These are phyloP conservation scores for Cliona cf. orientalis DNA, from an alignment of 37 sponge, comb jelly and placozoan species.

Conservation along the genomic window DNA sequence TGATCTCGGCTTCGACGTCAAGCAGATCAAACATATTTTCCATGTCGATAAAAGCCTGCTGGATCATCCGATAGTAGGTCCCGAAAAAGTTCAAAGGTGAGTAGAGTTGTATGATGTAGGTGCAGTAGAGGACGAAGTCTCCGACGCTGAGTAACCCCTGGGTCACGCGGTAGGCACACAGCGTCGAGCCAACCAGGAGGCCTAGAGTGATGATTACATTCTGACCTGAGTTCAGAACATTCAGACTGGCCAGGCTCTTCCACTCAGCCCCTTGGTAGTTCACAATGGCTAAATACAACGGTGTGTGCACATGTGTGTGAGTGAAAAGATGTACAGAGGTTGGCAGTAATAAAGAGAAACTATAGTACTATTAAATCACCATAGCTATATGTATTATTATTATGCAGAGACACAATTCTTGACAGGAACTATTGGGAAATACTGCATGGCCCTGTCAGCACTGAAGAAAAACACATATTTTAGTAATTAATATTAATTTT, in stretches of 20 bases:
- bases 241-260: constrained; percentile 78
- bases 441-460: no score
- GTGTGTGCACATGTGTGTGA: neutral
- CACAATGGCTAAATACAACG: constrained; percentile 40
- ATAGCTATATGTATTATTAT: neutral
- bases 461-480: no score
- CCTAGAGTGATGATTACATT: constrained; percentile 86
- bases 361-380: neutral
- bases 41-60: constrained; percentile 98
- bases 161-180: constrained; percentile 90
- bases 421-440: no score
- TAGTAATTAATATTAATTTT: no score
- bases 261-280: constrained; percentile 82
- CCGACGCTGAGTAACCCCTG: constrained; percentile 87
- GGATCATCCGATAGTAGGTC: constrained; percentile 94
- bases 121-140: constrained; percentile 96
- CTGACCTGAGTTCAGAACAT: constrained; percentile 82
- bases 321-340: neutral
- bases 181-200: constrained; percentile 80
- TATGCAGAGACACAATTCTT: no score
- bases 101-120: constrained; percentile 97
- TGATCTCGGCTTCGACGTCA: constrained; percentile 82
- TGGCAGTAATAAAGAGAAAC: neutral
- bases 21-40: constrained; percentile 99
- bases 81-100: constrained; percentile 97